These are phyloP conservation scores for Genyomyrus donnyi DNA, from an alignment of 2,113 vertebrate species.

Conservation along the genomic window DNA sequence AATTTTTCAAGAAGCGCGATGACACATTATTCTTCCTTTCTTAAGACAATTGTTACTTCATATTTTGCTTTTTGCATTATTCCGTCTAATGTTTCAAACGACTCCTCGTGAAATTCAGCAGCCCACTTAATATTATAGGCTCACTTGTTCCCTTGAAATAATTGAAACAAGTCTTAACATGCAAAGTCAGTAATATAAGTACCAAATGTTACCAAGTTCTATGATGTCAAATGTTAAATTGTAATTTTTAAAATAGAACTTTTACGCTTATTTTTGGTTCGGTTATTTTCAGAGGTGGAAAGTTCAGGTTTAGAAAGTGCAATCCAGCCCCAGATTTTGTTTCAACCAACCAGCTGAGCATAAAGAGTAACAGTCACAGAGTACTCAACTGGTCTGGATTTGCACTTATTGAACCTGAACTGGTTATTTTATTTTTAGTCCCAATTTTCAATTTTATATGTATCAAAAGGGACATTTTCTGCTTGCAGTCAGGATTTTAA, in stretches of 20 bases:
- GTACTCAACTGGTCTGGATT: background rate
- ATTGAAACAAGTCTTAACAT: background rate
- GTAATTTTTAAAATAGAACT: background rate
- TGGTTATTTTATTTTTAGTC: background rate
- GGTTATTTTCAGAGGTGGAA: background rate
- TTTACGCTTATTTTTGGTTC: background rate
- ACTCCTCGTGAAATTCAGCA: background rate
- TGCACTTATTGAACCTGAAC: background rate
- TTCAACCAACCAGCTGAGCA: background rate
- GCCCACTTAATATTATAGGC: background rate
- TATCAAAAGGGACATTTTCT: background rate
- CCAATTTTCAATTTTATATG: background rate
- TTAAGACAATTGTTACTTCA: conserved; percentile 5
- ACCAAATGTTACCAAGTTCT: background rate
- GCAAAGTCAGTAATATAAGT: background rate
- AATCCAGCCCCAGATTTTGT: background rate
- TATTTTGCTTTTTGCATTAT: background rate
- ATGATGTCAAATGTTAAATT: background rate
- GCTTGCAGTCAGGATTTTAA: background rate
- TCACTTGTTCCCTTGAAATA: background rate
- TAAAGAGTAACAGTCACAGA: background rate
- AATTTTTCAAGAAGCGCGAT: conserved; percentile 11
- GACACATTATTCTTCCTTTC: background rate
- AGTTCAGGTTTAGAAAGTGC: background rate
- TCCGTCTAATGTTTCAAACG: background rate